Conservation (phyloP, 2,113 vertebrate species). For the Entomyzon cyanotis region DNA sequence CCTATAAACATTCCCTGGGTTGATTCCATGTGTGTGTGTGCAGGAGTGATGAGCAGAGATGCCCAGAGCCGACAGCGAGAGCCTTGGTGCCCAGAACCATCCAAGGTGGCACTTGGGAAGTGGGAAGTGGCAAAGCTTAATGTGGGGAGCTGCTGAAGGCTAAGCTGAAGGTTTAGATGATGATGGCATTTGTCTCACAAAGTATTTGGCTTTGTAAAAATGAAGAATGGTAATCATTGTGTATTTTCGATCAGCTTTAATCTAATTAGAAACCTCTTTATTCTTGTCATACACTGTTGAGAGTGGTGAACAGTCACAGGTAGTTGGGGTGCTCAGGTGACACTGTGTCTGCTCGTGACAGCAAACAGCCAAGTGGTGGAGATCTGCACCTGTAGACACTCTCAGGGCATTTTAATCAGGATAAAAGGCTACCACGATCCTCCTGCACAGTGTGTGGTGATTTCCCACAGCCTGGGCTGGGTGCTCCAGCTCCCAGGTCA, state of each 20-base stretch:
- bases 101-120: fast-evolving
- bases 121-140: neutral
- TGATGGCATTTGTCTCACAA: neutral
- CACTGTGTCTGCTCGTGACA: neutral
- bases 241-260: neutral
- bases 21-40: neutral
- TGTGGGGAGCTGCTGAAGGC: neutral
- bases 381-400: neutral
- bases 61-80: neutral
- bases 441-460: neutral
- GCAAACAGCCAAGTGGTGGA: neutral
- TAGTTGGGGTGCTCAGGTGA: neutral
- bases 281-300: neutral
- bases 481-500: fast-evolving
- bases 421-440: neutral
- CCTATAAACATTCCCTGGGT: neutral
- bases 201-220: neutral
- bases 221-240: neutral
- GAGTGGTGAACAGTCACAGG: neutral
- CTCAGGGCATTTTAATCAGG: neutral
- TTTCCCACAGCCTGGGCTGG: neutral
- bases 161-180: neutral
- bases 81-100: neutral
- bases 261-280: neutral
- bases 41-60: fast-evolving